A percentile compares a stretch with the other conserved stretches of the same genome.
Conservation (phyloP, 2,797 vertebrate species). For the Allenopithecus nigroviridis region DNA sequence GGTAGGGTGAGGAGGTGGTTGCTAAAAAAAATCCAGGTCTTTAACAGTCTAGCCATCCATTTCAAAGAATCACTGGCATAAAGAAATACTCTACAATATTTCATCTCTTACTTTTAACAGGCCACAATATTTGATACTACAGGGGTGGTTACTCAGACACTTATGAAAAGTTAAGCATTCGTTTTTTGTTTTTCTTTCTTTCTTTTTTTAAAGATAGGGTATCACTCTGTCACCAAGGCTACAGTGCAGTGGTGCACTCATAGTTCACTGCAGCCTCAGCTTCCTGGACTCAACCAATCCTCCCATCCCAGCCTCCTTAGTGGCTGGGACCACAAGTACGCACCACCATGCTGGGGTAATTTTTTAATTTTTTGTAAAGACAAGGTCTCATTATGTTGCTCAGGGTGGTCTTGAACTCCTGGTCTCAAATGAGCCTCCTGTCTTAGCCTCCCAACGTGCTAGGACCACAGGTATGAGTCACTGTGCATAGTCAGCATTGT, state of each 20-base stretch:
- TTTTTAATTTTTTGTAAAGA: not conserved
- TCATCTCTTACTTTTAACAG: not conserved
- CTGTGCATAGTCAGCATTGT: not conserved
- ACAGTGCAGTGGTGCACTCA: not conserved
- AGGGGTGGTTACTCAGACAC: not conserved
- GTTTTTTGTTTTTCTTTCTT: not conserved
- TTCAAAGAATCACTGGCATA: not conserved
- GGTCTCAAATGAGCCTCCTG: not conserved
- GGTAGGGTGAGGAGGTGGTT: not conserved
- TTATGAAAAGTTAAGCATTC: not conserved
- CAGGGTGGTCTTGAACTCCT: not conserved
- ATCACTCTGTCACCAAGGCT: not conserved
- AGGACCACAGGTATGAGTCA: not conserved
- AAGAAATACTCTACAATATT: not conserved
- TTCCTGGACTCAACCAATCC: not conserved
- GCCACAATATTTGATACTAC: not conserved
- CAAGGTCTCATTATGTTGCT: not conserved
- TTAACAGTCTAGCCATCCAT: not conserved
- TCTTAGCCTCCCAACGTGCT: not conserved
- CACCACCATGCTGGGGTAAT: not conserved
- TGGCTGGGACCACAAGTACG: not conserved
- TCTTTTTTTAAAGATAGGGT: not conserved
- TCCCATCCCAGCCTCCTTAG: not conserved
- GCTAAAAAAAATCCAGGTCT: not conserved
- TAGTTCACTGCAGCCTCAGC: not conserved